A percentile compares a stretch with the other conserved stretches of the same genome.
These are phyloP conservation scores for Salvelinus alpinus DNA, from an alignment of 2,113 vertebrate species.

Conservation along the genomic window DNA sequence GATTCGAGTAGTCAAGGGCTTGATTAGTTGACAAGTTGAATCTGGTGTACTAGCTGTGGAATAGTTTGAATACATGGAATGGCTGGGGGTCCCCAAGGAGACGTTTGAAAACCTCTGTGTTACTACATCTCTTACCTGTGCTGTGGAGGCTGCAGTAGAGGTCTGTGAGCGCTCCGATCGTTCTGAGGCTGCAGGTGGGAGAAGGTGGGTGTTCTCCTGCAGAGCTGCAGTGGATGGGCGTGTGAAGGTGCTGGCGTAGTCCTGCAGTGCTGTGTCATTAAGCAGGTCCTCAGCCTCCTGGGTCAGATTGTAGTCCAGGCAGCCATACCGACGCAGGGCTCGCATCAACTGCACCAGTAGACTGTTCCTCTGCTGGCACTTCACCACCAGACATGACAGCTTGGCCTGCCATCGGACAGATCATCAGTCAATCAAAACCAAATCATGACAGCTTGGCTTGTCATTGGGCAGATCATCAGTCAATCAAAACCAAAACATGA, in stretches of 20 bases:
- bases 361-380: constrained; percentile 80
- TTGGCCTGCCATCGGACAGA: neutral
- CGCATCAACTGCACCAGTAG: constrained; percentile 68
- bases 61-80: too few relatives aligned
- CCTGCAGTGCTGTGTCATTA: constrained; percentile 64
- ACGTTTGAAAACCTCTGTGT: too few relatives aligned
- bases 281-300: constrained; percentile 65
- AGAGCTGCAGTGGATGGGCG: constrained; percentile 4
- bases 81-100: too few relatives aligned
- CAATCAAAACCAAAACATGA: constrained; percentile 34
- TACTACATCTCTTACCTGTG: constrained; percentile 13
- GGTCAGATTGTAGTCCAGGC: constrained; percentile 48
- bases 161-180: too few relatives aligned
- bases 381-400: constrained; percentile 69
- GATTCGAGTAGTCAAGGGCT: too few relatives aligned
- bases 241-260: constrained; percentile 62
- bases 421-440: too few relatives aligned
- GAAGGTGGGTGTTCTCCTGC: constrained; percentile 18
- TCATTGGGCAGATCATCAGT: neutral
- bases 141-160: constrained; percentile 10
- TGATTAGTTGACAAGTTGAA: too few relatives aligned
- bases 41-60: too few relatives aligned
- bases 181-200: constrained; percentile 8
- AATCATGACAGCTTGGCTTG: constrained; percentile 34
- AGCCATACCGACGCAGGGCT: constrained; percentile 55